These are phyloP conservation scores for Arge pagana DNA, from an alignment of 2,888 invertebrate species.

Conservation along the genomic window DNA sequence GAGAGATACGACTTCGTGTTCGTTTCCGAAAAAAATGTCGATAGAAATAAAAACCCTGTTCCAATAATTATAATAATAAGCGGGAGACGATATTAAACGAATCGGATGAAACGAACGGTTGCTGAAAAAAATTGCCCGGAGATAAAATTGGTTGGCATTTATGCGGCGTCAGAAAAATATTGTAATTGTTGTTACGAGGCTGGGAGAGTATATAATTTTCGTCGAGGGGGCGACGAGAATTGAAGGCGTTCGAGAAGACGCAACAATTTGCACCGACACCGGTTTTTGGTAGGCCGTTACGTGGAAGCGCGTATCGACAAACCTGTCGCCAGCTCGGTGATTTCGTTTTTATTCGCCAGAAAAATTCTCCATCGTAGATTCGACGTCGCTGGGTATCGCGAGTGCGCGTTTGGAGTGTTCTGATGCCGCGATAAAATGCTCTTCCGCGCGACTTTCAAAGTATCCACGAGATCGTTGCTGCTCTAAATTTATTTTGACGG, in stretches of 20 bases:
- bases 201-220: slow-evolving; percentile 14
- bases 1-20: not conserved
- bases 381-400: not conserved
- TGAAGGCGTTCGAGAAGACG: slow-evolving; percentile 9
- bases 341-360: not conserved
- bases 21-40: not conserved
- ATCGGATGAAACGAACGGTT: too few species aligned
- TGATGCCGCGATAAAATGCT: not conserved
- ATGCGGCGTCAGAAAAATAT: too few species aligned
- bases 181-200: too few species aligned
- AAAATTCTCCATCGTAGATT: not conserved
- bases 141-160: too few species aligned
- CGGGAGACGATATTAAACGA: too few species aligned
- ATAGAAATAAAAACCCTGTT: too few species aligned
- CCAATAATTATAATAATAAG: too few species aligned
- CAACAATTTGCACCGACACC: slow-evolving; percentile 13
- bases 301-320: not conserved
- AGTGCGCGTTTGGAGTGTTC: not conserved
- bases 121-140: too few species aligned
- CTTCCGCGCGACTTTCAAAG: not conserved
- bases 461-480: too few species aligned
- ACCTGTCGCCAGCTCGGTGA: not conserved
- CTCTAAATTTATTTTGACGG: too few species aligned
- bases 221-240: slow-evolving; percentile 5
- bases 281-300: not conserved